phyloP scores from a whole-genome alignment of 2,797 vertebrate species.

The Sebastes wilsoni region DNA sequence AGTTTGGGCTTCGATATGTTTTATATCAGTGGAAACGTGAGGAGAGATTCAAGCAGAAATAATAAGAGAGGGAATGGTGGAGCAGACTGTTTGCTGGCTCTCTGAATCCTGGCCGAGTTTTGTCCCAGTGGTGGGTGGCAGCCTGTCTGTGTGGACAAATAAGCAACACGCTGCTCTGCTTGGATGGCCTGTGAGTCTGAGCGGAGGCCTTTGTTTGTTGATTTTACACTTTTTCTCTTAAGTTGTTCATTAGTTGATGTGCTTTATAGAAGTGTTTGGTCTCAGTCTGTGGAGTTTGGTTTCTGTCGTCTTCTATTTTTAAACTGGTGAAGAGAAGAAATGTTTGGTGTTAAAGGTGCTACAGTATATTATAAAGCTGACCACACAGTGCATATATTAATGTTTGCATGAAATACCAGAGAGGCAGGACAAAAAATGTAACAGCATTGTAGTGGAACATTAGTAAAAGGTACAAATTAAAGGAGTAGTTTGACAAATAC shows the following conservation, averaged over 20 bases:
- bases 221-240: background rate
- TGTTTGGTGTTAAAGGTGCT: background rate
- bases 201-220: background rate
- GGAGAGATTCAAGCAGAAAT: background rate
- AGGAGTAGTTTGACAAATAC: background rate
- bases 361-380: background rate
- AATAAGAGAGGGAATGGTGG: background rate
- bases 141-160: constrained; percentile 16
- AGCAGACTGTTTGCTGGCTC: constrained; percentile 4
- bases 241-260: background rate
- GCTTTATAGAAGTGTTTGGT: background rate
- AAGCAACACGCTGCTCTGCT: background rate
- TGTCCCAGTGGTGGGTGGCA: constrained; percentile 25
- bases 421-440: background rate
- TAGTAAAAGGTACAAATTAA: background rate
- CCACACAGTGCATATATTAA: background rate
- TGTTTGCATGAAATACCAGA: background rate
- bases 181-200: background rate
- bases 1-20: background rate
- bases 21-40: background rate
- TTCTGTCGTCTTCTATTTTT: background rate
- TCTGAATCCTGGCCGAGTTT: constrained; percentile 25
- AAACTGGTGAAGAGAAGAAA: background rate
- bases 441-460: background rate
- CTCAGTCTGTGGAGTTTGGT: background rate